phyloP scores from a whole-genome alignment of 1,140 invertebrate species.

The Saxidomus purpurata region DNA sequence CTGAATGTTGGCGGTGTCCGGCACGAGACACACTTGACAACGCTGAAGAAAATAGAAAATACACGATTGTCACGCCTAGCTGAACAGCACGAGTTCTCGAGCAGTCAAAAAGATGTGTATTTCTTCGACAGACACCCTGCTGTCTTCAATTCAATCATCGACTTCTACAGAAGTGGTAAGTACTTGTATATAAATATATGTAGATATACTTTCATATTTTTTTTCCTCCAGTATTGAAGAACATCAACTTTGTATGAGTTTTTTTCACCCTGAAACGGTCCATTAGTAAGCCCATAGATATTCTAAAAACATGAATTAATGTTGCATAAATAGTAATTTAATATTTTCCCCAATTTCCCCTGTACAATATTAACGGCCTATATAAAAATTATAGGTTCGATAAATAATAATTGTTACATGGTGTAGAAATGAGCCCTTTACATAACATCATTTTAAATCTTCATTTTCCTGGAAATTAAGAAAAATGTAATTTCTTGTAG shows the following conservation, averaged over 20 bases:
- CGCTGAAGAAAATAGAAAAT: constrained; percentile 83
- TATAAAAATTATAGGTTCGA: too few species aligned
- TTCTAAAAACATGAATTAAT: neutral
- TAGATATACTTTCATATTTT: neutral
- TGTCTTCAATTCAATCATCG: constrained; percentile 85
- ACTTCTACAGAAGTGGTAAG: constrained; percentile 85
- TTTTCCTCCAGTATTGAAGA: too few species aligned
- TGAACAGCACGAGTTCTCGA: constrained; percentile 77
- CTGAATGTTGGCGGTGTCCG: constrained; percentile 99
- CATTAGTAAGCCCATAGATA: neutral
- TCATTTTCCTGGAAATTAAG: too few species aligned
- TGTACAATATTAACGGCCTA: too few species aligned
- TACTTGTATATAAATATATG: constrained; percentile 70
- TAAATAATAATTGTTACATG: too few species aligned
- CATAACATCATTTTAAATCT: too few species aligned
- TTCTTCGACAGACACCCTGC: constrained; percentile 86
- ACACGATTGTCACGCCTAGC: constrained; percentile 83
- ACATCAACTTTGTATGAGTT: too few species aligned
- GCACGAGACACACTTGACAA: constrained; percentile 96
- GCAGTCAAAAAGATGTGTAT: constrained; percentile 82
- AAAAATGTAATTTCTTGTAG: too few species aligned
- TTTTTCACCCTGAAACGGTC: neutral
- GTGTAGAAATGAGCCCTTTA: too few species aligned
- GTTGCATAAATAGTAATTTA: too few species aligned
- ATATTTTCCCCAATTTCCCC: too few species aligned